Conservation (phyloP, 2,888 invertebrate genomes). For the Drosophila mayaguana region DNA sequence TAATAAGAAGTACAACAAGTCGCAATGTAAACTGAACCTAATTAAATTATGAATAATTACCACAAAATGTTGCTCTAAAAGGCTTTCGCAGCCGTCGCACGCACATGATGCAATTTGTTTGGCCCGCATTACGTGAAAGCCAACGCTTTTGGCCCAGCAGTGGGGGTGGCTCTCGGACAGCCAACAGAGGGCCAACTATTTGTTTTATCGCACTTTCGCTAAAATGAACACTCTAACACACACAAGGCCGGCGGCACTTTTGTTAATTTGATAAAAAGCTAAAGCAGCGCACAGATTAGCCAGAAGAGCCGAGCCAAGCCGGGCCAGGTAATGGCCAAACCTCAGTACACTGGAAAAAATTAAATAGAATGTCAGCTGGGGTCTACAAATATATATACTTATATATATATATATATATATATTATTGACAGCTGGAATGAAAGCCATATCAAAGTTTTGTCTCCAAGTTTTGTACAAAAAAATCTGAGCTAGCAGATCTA, state of each 20-base stretch:
- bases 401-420: no score
- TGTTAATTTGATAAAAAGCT: constrained; percentile 83
- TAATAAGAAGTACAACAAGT: constrained; percentile 42
- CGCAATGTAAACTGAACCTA: constrained; percentile 79
- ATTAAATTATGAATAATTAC: constrained; percentile 84
- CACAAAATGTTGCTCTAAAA: constrained; percentile 56
- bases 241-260: constrained; percentile 69
- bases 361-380: neutral
- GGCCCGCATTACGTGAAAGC: constrained; percentile 58
- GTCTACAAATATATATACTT: no score
- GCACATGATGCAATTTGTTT: constrained; percentile 83
- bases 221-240: constrained; percentile 74
- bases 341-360: constrained; percentile 42
- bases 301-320: constrained; percentile 29
- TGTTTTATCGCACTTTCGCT: constrained; percentile 83
- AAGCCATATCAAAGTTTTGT: no score
- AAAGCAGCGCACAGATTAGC: constrained; percentile 74
- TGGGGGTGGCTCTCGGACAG: constrained; percentile 2
- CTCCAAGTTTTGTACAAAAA: no score
- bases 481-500: no score
- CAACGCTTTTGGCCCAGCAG: neutral
- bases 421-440: no score
- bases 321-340: constrained; percentile 31
- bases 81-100: constrained; percentile 66
- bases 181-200: constrained; percentile 61